Evolutionary conservation across 2,113 vertebrate genomes (phyloP).

Genomic region (Xiphias gladius): DNA sequence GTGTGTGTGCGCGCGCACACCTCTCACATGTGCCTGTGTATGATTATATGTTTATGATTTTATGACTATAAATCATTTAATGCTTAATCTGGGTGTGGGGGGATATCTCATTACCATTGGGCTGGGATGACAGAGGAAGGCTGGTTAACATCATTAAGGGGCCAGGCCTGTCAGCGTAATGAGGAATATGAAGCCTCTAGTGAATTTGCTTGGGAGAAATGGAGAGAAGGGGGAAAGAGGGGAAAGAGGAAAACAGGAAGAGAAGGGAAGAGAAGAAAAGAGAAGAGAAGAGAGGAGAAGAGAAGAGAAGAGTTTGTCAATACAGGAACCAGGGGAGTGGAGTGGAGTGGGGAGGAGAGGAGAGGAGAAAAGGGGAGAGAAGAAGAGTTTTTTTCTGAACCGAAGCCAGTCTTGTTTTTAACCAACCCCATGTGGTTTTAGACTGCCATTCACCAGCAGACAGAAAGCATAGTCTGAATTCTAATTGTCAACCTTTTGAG

Average conservation of each 20-base stretch:
- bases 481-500: constrained; percentile 68
- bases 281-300: not conserved
- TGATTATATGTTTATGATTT: constrained; percentile 44
- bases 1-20: not conserved
- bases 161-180: constrained; percentile 75
- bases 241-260: not conserved
- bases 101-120: constrained; percentile 68
- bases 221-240: not conserved
- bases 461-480: constrained; percentile 62
- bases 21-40: constrained; percentile 43
- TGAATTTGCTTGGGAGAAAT: constrained; percentile 51
- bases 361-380: not conserved
- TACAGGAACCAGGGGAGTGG: not conserved
- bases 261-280: not conserved
- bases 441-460: constrained; percentile 63
- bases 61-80: constrained; percentile 67
- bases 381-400: constrained; percentile 25
- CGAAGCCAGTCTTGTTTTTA: constrained; percentile 43
- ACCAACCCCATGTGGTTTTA: constrained; percentile 54
- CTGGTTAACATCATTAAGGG: constrained; percentile 79
- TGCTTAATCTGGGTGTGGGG: constrained; percentile 39
- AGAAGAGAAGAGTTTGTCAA: constrained; percentile 11
- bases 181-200: constrained; percentile 69
- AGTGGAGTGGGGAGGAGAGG: not conserved
- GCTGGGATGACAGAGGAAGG: constrained; percentile 68